Conservation (phyloP, 1,140 invertebrate species). For the Tetramorium parvispinum region DNA sequence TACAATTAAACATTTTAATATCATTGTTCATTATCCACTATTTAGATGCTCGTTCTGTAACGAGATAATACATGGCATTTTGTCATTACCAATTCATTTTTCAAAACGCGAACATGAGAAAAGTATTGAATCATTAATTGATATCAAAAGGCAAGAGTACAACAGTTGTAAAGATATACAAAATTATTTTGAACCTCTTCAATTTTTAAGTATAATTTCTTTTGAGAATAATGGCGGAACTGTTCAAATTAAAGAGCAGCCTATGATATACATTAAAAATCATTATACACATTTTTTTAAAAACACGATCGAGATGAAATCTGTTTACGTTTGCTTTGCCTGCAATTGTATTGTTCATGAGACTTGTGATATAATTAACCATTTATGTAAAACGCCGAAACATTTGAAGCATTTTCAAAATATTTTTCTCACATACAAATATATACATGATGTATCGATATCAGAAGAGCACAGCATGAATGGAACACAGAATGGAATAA, state of each 20-base stretch:
- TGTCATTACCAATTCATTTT: background rate
- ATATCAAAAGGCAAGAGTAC: background rate
- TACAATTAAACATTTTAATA: background rate
- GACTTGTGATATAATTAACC: background rate
- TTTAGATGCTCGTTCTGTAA: constrained; percentile 25
- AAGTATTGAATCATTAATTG: background rate
- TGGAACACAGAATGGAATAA: background rate
- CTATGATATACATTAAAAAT: constrained; percentile 3
- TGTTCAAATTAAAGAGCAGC: background rate
- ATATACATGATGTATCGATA: background rate
- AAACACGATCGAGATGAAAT: background rate
- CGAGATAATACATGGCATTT: constrained; percentile 23
- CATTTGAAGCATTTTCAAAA: background rate
- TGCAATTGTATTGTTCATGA: background rate
- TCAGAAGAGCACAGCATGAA: background rate
- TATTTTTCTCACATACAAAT: constrained; percentile 3
- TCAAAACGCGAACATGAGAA: background rate
- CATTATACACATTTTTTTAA: background rate
- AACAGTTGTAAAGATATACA: background rate
- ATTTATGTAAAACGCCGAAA: background rate
- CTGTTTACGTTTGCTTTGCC: background rate
- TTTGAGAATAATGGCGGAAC: background rate
- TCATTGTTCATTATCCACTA: background rate
- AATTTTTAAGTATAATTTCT: constrained; percentile 9
- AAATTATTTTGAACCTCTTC: background rate